Evolutionary conservation across 1,140 invertebrate species (phyloP).

Genomic region (Heterodera carotae): DNA sequence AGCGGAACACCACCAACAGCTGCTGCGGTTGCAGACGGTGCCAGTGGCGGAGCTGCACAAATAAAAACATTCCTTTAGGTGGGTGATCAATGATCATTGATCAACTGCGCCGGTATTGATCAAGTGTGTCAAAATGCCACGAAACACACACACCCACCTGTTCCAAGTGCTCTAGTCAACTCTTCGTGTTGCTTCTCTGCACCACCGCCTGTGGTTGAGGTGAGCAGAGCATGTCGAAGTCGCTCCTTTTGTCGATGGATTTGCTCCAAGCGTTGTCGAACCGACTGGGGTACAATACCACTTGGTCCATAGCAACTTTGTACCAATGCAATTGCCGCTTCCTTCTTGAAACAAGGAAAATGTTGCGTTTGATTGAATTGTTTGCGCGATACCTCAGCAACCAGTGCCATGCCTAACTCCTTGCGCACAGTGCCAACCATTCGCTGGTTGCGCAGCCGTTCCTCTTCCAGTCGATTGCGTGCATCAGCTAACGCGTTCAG

Average conservation of each 20-base stretch:
- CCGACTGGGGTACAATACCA: conserved; percentile 37
- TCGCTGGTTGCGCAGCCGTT: conserved; percentile 37
- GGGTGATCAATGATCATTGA: too few relatives aligned
- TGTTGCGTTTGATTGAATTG: too few relatives aligned
- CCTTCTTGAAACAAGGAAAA: conserved; percentile 41
- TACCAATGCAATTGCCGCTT: conserved; percentile 19
- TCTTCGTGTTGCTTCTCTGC: conserved; percentile 1
- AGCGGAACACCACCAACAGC: background rate
- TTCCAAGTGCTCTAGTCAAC: background rate
- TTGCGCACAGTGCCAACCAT: conserved; percentile 45
- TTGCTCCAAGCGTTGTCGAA: conserved; percentile 48
- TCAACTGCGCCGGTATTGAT: too few relatives aligned
- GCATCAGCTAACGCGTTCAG: conserved; percentile 17
- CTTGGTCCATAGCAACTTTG: background rate
- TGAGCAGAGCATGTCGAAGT: conserved; percentile 45
- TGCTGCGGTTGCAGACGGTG: background rate
- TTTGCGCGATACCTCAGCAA: conserved; percentile 24
- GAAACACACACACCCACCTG: background rate
- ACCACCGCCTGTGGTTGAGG: conserved; percentile 29
- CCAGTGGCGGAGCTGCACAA: conserved; percentile 1
- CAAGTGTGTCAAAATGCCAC: background rate
- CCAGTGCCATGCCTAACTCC: conserved; percentile 49
- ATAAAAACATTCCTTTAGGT: too few relatives aligned
- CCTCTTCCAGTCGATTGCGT: conserved; percentile 48
- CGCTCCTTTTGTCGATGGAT: conserved; percentile 49